phyloP scores from a whole-genome alignment of 2,113 vertebrate species.

The Chloropsis cyanopogon region DNA sequence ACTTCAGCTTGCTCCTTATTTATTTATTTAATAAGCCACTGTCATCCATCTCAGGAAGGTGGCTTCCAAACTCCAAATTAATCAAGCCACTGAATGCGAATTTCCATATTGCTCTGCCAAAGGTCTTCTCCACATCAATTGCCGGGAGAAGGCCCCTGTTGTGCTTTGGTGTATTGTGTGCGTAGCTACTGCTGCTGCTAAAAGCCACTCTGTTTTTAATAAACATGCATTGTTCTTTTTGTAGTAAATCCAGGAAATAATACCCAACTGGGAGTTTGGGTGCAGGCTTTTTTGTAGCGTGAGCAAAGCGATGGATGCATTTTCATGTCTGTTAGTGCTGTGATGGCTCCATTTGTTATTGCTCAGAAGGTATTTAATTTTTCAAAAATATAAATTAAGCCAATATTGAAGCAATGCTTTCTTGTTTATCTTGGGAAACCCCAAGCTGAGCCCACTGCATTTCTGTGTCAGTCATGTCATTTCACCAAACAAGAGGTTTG shows the following conservation, averaged over 20 bases:
- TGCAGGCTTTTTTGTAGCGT: conserved; percentile 2
- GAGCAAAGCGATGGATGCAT: neutral
- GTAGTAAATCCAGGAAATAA: conserved; percentile 66
- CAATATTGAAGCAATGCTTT: neutral
- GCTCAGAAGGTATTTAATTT: neutral
- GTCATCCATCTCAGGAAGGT: conserved; percentile 67
- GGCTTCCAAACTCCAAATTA: conserved; percentile 69
- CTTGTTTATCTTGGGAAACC: neutral
- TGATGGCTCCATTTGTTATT: conserved; percentile 42
- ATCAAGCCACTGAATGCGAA: conserved; percentile 63
- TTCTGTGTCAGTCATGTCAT: neutral
- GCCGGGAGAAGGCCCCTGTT: conserved; percentile 60
- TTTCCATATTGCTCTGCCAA: conserved; percentile 70
- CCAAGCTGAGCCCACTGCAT: neutral
- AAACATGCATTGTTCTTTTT: conserved; percentile 67
- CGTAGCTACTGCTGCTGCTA: conserved; percentile 48
- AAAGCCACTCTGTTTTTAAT: conserved; percentile 71
- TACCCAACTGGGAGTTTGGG: conserved; percentile 58
- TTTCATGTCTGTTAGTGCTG: neutral
- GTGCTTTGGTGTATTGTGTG: conserved; percentile 64
- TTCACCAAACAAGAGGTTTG: neutral
- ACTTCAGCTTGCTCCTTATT: conserved; percentile 62
- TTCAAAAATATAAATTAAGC: neutral
- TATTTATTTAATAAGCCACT: conserved; percentile 68
- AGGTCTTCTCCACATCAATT: conserved; percentile 68